Base-by-base conservation (phyloP, 2,113 vertebrate genomes). In the Cinclus cinclus region DNA sequence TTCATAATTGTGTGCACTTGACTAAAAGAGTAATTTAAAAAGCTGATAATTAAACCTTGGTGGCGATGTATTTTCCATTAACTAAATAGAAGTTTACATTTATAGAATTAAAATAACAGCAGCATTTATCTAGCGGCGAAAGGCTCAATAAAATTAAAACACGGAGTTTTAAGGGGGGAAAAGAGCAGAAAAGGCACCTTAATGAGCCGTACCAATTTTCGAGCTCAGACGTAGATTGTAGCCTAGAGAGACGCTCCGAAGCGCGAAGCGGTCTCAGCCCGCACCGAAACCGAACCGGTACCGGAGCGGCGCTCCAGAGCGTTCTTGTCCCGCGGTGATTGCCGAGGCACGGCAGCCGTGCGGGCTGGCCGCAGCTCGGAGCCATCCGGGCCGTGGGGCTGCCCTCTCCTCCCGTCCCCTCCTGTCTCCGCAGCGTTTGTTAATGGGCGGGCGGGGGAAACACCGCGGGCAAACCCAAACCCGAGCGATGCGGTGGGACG, bases 71-170 rank as follows among this genome's bases (percentile, higher is more conserved):
- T 96, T 96, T 96, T 91, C 80, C 92, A 97, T 91, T 95, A 95
- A 96, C 89, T 96, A 96, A 96, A 97, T 92, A 96, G 93, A 96
- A 97, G 89, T 94, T 95, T 91, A 94, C 96, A 87, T 95, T 97
- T 97, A 86, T 78, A 96, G 77, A 95, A 97, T 92, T 95, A 97
- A 97, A 94, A 82, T 49, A 89, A 69, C n/a, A 42, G 14, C 22
- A 79, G 53, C 73, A 52, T 90, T 95, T 79, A 81, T 58, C 63
- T 70, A 50, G 77, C 63, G 9, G 65, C 28, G 37, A 55, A 60
- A 77, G 50, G 75, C 87, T 89, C 87, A 84, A 87, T 83, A 87
- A 91, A 95, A 96, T 88, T 90, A 97, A 96, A 89, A 94, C n/a
- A 18, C 7, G 31, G 80, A 94, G 89, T 77, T 56, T 91, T 65